Conservation (phyloP, 2,888 invertebrate genomes). For the Heliconius ethilla region DNA sequence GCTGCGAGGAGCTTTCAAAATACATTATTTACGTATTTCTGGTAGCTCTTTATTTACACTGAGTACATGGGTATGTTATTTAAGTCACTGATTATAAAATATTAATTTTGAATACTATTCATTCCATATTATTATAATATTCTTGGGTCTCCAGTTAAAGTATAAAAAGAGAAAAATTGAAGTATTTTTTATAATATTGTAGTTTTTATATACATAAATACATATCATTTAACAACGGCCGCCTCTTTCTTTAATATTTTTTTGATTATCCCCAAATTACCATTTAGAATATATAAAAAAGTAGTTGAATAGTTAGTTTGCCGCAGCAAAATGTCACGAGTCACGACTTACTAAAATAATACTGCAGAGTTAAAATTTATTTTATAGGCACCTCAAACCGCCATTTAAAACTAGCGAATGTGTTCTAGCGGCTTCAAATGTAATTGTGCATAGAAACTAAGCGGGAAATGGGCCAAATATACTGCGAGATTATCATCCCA, state of each 20-base stretch:
- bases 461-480: constrained; percentile 21
- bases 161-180: neutral
- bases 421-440: constrained; percentile 14
- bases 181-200: neutral
- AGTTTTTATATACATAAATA: neutral
- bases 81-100: neutral
- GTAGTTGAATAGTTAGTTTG: neutral
- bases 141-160: too few species aligned
- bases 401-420: constrained; percentile 22
- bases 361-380: constrained; percentile 23
- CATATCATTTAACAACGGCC: neutral
- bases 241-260: neutral
- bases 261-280: neutral
- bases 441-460: constrained; percentile 23
- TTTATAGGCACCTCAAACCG: constrained; percentile 21
- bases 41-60: neutral
- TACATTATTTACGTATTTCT: neutral
- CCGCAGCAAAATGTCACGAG: constrained; percentile 7
- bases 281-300: neutral
- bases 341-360: constrained; percentile 24
- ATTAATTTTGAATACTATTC: too few species aligned
- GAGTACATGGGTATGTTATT: neutral
- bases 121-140: too few species aligned
- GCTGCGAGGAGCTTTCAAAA: neutral
- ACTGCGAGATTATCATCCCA: neutral